Percentiles rank a stretch among this genome's conserved stretches.
These are phyloP conservation scores for Tipula lateralis DNA, from an alignment of 2,888 invertebrate species.

Conservation along the genomic window DNA sequence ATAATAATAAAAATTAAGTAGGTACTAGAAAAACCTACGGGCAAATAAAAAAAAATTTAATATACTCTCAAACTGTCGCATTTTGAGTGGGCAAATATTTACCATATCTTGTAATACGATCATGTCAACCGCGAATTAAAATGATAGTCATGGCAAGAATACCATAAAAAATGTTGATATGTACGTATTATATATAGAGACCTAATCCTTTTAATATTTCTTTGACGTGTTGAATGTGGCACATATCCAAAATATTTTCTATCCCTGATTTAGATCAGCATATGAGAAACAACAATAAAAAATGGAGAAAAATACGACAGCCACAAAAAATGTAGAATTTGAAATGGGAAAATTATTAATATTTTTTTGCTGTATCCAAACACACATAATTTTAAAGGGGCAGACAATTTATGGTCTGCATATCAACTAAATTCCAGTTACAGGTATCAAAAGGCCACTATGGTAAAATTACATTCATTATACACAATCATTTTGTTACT, in stretches of 20 bases:
- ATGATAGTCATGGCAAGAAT: not conserved
- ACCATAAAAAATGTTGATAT: not conserved
- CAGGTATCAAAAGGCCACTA: not conserved
- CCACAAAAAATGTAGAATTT: not conserved
- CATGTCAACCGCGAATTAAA: slow-evolving; percentile 15
- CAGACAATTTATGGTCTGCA: not conserved
- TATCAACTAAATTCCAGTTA: not conserved
- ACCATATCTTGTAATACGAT: not conserved
- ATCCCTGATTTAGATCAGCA: not conserved
- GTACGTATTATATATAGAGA: not conserved
- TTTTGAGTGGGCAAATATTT: not conserved
- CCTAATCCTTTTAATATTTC: not conserved
- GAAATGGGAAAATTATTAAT: not conserved
- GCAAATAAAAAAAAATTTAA: not conserved
- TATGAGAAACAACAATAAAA: not conserved
- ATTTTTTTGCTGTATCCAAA: not conserved
- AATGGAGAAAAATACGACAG: not conserved
- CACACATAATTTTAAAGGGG: not conserved
- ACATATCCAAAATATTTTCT: slow-evolving; percentile 11
- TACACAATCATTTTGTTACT: not conserved
- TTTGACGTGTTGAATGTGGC: not conserved
- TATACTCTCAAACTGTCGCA: not conserved
- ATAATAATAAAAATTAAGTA: not conserved
- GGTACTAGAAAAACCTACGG: not conserved
- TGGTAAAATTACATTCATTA: not conserved